Percentiles rank a stretch among this genome's conserved stretches.
Evolutionary conservation across 2,797 vertebrate genomes (phyloP).

Genomic region (Podargus strigoides): DNA sequence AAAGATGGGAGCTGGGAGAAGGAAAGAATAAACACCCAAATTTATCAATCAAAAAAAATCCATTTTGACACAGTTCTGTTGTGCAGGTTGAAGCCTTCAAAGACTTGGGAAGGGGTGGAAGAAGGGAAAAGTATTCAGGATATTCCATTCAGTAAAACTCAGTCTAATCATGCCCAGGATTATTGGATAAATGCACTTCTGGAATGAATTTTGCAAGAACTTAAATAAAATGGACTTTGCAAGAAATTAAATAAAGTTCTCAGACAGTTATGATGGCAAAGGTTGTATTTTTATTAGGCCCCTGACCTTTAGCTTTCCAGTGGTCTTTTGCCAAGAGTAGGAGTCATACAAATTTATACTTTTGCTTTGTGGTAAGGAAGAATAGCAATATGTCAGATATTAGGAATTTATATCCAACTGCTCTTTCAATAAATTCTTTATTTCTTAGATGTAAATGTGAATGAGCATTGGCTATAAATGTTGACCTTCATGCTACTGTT

Average conservation of each 20-base stretch:
- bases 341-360: background rate
- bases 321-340: background rate
- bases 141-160: background rate
- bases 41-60: background rate
- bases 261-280: background rate
- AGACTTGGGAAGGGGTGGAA: background rate
- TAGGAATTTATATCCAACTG: background rate
- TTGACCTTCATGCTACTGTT: constrained; percentile 8
- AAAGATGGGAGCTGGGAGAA: background rate
- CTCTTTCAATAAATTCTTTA: constrained; percentile 23
- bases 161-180: background rate
- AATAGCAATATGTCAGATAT: background rate
- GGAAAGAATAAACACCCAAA: background rate
- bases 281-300: background rate
- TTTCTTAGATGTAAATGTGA: background rate
- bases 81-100: background rate
- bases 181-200: background rate
- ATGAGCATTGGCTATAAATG: constrained; percentile 22
- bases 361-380: background rate
- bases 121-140: background rate
- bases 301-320: background rate
- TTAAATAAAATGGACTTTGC: background rate
- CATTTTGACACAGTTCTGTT: background rate
- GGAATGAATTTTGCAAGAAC: background rate
- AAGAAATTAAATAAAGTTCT: background rate